Base-by-base conservation (phyloP, 2,888 invertebrate species). In the Acleris literana region DNA sequence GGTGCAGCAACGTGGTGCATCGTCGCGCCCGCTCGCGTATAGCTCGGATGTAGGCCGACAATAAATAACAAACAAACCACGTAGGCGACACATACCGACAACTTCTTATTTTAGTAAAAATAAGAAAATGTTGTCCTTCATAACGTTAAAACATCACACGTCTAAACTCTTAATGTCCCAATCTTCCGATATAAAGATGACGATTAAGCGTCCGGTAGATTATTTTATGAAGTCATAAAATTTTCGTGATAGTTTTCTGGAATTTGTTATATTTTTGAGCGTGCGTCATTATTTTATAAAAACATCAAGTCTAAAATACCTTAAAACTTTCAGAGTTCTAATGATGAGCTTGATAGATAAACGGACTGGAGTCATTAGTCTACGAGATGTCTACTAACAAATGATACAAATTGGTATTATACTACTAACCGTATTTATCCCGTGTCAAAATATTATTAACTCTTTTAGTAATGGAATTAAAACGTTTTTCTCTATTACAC, bases 231-330 rank as follows among this genome's bases (percentile, higher is more conserved):
- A 66, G 77, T 78, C 80, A 82, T 84, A 83, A 81, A 82, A 78
- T 76, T 71, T 80, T 81, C 77, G 76, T 81, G 74, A 78, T 80
- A 76, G 81, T 80, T 81, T 80, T 77, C 80, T 76, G 74, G 76
- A 75, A 74, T 79, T 76, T 76, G 77, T 70, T 73, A 76, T 79
- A 78, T 81, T 81, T 82, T 75, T 70, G 76, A 76, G 74, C 76
- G 82, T 87, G 88, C 88, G 88, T 89, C 87, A 87, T 78, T 70
- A 77, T 81, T 82, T 74, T 74, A 80, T 76, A 80, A 81, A 83
- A 83, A 82, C 81, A 83, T 77, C 76, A 79, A 75, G 76, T 76
- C 75, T 73, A 72, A 73, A 71, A 74, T 71, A 76, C 81, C 69
- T 87, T 87, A 83, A 85, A 80, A 80, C 72, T 75, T 82, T 78